A percentile compares a stretch with the other conserved stretches of the same genome.
phyloP scores from a whole-genome alignment of 2,797 vertebrate genomes.

The Tarsius wallacei region DNA sequence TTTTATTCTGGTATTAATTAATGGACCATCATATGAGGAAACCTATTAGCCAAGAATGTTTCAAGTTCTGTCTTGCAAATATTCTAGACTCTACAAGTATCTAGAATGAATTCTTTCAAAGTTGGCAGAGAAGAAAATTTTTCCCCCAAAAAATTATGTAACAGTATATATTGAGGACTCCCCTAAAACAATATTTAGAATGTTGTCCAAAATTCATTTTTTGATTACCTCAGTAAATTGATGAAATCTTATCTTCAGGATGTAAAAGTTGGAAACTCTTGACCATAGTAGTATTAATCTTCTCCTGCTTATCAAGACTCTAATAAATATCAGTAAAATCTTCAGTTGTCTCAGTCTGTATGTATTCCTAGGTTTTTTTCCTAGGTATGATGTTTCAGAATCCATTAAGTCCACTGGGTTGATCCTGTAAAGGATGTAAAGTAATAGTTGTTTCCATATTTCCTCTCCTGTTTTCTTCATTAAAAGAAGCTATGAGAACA shows the following conservation, averaged over 20 bases:
- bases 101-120: neutral
- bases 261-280: slow-evolving; percentile 1
- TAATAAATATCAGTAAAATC: neutral
- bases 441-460: slow-evolving; percentile 23
- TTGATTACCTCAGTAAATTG: slow-evolving; percentile 13
- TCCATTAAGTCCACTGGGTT: neutral
- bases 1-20: neutral
- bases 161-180: neutral
- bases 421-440: neutral
- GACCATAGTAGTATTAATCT: neutral
- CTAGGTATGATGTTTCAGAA: neutral
- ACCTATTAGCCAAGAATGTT: neutral
- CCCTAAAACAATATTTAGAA: too few relatives aligned
- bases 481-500: slow-evolving; percentile 30
- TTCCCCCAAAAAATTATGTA: neutral
- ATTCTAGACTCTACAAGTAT: neutral
- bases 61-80: neutral
- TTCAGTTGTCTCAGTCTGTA: slow-evolving; percentile 14
- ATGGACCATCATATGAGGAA: neutral
- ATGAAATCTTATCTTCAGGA: neutral
- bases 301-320: neutral
- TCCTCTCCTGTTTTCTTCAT: neutral
- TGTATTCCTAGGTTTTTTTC: neutral
- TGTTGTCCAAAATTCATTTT: neutral
- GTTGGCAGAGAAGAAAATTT: neutral